Evolutionary conservation across 2,113 vertebrate species (phyloP).

Genomic region (Stomatorhinus ivindoensis): DNA sequence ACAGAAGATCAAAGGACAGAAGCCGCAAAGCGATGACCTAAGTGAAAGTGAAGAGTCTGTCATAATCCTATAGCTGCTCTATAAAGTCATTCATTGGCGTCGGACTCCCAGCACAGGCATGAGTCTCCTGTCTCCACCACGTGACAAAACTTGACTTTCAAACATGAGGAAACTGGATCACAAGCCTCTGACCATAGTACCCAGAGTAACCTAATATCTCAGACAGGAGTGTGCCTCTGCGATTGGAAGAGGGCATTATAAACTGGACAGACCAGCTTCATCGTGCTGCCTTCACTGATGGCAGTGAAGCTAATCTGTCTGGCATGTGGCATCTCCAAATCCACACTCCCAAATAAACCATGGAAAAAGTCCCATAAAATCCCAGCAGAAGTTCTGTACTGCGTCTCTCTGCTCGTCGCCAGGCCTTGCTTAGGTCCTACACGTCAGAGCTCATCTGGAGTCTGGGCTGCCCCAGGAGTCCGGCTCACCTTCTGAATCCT

Average conservation of each 20-base stretch:
- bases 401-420: background rate
- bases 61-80: constrained; percentile 18
- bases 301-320: constrained; percentile 25
- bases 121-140: background rate
- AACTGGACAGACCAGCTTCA: constrained; percentile 14
- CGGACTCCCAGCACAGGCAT: constrained; percentile 10
- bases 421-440: background rate
- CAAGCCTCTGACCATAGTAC: background rate
- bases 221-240: background rate
- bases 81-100: constrained; percentile 24
- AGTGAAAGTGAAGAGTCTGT: constrained; percentile 37
- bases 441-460: background rate
- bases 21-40: background rate
- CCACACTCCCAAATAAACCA: constrained; percentile 12
- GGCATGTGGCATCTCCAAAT: constrained; percentile 32
- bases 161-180: background rate
- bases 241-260: background rate
- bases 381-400: background rate
- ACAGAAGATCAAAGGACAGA: background rate
- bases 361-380: constrained; percentile 6
- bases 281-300: constrained; percentile 21
- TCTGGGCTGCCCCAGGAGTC: background rate
- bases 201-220: background rate
- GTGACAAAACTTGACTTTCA: background rate
- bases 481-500: constrained; percentile 82